Conservation (phyloP, 2,797 vertebrate species). For the Gymnoscopelus braueri region DNA sequence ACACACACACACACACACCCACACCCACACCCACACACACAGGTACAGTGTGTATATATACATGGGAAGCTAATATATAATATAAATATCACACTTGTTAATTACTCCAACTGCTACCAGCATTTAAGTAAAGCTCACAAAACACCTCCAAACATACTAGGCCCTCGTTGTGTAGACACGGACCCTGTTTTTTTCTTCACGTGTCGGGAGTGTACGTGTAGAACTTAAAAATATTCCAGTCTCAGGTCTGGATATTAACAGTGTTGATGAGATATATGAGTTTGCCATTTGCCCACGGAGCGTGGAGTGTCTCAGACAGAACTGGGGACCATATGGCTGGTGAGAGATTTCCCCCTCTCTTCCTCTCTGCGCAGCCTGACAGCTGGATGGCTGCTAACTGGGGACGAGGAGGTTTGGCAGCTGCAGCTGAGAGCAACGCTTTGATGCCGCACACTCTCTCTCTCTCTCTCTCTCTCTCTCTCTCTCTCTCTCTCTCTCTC, state of each 20-base stretch:
- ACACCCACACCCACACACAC: too few relatives aligned
- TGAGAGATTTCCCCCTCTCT: slow-evolving; percentile 89
- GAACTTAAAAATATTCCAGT: slow-evolving; percentile 69
- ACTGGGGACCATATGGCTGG: slow-evolving; percentile 94
- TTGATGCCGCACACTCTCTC: slow-evolving; percentile 82
- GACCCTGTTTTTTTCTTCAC: too few relatives aligned
- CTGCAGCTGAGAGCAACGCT: slow-evolving; percentile 89
- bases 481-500: slow-evolving; percentile 77
- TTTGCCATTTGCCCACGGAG: slow-evolving; percentile 87
- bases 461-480: slow-evolving; percentile 65
- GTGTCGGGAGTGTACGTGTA: too few relatives aligned
- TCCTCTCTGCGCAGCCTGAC: slow-evolving; percentile 85
- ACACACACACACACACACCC: too few relatives aligned
- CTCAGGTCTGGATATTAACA: slow-evolving; percentile 84
- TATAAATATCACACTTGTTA: too few relatives aligned
- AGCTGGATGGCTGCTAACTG: slow-evolving; percentile 89
- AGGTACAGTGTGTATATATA: not conserved
- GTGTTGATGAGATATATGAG: slow-evolving; percentile 86
- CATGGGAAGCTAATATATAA: too few relatives aligned
- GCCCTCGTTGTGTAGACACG: too few relatives aligned
- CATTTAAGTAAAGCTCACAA: too few relatives aligned
- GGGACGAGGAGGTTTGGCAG: slow-evolving; percentile 90
- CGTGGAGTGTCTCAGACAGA: slow-evolving; percentile 83
- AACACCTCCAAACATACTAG: too few relatives aligned
- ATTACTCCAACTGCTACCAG: too few relatives aligned